Percentiles rank a stretch among this genome's conserved stretches.
These are phyloP conservation scores for Leptinotarsa tumamoca DNA, from an alignment of 2,888 invertebrate genomes.

Conservation along the genomic window DNA sequence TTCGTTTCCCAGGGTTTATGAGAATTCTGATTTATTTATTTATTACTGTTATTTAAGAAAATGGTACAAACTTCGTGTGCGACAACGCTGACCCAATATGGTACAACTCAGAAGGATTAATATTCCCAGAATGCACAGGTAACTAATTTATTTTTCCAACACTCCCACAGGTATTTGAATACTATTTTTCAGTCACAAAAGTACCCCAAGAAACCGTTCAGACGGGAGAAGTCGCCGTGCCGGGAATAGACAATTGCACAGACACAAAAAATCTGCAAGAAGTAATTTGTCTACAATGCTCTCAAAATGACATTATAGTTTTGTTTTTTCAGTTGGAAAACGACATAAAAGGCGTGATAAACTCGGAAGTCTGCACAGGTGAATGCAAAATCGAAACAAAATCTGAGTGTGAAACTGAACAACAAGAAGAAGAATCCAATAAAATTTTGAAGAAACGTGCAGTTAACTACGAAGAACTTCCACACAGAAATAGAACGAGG, in stretches of 20 bases:
- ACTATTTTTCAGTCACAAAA: constrained; percentile 62
- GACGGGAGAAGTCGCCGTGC: constrained; percentile 62
- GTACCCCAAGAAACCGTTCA: constrained; percentile 68
- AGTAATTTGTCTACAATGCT: constrained; percentile 52
- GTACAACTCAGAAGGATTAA: constrained; percentile 60
- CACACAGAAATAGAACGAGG: constrained; percentile 48
- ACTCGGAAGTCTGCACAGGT: constrained; percentile 46
- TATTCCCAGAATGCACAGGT: constrained; percentile 72
- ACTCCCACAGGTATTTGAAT: background rate
- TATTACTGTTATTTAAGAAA: constrained; percentile 26
- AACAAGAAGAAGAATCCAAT: constrained; percentile 55
- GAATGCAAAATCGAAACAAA: constrained; percentile 46
- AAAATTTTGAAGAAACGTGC: constrained; percentile 56
- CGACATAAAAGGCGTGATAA: constrained; percentile 47
- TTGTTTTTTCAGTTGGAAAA: constrained; percentile 53
- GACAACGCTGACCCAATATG: constrained; percentile 62
- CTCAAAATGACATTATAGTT: constrained; percentile 2
- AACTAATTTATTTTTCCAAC: constrained; percentile 56
- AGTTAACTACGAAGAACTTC: constrained; percentile 39
- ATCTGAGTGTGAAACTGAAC: constrained; percentile 48
- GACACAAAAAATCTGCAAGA: constrained; percentile 63
- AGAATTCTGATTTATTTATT: background rate
- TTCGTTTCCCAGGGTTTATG: background rate
- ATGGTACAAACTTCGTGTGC: constrained; percentile 55
- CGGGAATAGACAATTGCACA: constrained; percentile 64